A percentile compares a stretch with the other conserved stretches of the same genome.
These are phyloP conservation scores for Acomys russatus DNA, from an alignment of 2,797 vertebrate species.

Conservation along the genomic window DNA sequence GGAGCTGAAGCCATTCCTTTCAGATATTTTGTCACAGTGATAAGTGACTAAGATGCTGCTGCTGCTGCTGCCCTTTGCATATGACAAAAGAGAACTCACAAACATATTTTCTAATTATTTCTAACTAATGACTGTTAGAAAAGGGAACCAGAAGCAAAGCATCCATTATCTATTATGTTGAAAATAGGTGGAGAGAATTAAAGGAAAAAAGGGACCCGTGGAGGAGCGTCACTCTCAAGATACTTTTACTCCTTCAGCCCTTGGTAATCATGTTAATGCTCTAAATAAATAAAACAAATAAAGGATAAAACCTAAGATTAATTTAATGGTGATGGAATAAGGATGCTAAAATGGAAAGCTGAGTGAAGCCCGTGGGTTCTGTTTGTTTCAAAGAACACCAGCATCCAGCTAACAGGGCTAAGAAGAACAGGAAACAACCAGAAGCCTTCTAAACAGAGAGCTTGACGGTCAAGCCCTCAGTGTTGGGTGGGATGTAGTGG, in stretches of 20 bases:
- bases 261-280: background rate
- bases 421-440: background rate
- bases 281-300: background rate
- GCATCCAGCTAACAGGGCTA: background rate
- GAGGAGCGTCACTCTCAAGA: background rate
- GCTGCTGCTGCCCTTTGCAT: background rate
- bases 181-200: background rate
- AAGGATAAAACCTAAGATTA: constrained; percentile 21
- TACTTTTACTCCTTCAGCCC: background rate
- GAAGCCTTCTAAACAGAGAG: background rate
- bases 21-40: background rate
- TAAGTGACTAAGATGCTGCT: background rate
- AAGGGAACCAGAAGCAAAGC: constrained; percentile 29
- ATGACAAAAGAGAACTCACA: background rate
- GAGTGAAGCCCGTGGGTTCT: background rate
- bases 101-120: background rate
- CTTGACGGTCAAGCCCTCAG: background rate
- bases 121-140: background rate
- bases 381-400: constrained; percentile 31
- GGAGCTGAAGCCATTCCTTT: background rate
- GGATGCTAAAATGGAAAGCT: background rate
- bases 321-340: background rate
- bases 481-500: background rate
- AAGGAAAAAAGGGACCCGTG: background rate
- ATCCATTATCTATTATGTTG: background rate